A percentile compares a stretch with the other conserved stretches of the same genome.
phyloP scores from a whole-genome alignment of 53 echinoderm and acorn worm genomes.

The Crossaster papposus region DNA sequence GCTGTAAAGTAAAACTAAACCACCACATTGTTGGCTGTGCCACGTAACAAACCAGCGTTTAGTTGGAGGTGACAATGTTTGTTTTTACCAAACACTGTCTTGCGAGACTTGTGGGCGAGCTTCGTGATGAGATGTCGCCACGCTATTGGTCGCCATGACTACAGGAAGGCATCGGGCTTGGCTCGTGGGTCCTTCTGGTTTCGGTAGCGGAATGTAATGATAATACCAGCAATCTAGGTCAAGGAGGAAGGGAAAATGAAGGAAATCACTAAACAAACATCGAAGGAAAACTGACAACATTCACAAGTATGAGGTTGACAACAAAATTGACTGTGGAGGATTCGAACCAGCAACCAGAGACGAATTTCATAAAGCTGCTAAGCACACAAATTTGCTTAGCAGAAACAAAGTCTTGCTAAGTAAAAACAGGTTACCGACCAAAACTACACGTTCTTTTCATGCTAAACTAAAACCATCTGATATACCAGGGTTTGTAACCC shows the following conservation, averaged over 20 bases:
- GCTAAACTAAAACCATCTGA: too few species aligned
- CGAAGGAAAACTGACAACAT: too few species aligned
- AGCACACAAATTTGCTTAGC: too few species aligned
- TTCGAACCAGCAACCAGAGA: too few species aligned
- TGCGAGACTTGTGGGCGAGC: not conserved
- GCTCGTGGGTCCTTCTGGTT: slow-evolving; percentile 95
- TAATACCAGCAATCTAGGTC: slow-evolving; percentile 78
- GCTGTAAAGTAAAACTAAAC: not conserved
- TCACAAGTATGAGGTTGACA: too few species aligned
- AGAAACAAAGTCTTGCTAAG: too few species aligned
- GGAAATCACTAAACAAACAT: not conserved
- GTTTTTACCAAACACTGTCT: not conserved
- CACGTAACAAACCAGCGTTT: not conserved
- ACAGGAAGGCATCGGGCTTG: slow-evolving; percentile 98
- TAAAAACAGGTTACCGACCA: too few species aligned
- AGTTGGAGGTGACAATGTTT: not conserved
- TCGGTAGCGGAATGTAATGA: slow-evolving; percentile 81
- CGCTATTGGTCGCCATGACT: not conserved
- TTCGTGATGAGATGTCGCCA: not conserved
- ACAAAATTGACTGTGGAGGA: too few species aligned
- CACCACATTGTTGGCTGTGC: not conserved
- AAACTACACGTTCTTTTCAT: too few species aligned
- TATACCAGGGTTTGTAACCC: too few species aligned
- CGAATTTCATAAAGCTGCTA: too few species aligned
- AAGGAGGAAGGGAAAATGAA: not conserved